Percentiles rank a stretch among this genome's conserved stretches.
phyloP scores from a whole-genome alignment of 2,797 vertebrate species.

The Phaenicophaeus curvirostris region DNA sequence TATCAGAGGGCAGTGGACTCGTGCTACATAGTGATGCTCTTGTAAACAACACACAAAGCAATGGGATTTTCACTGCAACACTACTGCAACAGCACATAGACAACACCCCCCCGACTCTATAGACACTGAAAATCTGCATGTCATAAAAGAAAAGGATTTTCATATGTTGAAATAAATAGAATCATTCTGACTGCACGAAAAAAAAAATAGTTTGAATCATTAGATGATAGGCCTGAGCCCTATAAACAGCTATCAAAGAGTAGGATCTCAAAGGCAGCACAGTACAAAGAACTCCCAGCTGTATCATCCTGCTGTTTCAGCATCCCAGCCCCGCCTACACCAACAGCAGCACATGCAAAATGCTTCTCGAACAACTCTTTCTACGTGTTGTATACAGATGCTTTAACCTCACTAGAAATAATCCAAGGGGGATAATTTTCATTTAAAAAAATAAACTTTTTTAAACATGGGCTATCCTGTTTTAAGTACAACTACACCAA shows the following conservation, averaged over 20 bases:
- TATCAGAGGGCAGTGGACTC: rapidly evolving
- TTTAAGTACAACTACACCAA: background rate
- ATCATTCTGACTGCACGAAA: background rate
- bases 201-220: background rate
- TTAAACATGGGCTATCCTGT: background rate
- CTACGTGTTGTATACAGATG: background rate
- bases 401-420: background rate
- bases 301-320: background rate
- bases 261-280: background rate
- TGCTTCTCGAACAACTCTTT: background rate
- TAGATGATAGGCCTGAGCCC: background rate
- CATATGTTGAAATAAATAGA: background rate
- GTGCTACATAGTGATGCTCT: background rate
- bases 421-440: background rate
- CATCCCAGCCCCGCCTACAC: background rate
- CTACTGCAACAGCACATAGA: background rate
- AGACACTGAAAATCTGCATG: background rate
- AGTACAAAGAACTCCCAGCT: background rate
- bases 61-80: background rate
- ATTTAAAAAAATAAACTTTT: background rate
- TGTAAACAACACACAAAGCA: rapidly evolving
- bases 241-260: background rate
- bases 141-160: background rate
- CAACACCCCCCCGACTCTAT: background rate
- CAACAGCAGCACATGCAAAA: background rate